Evolutionary conservation across 2,797 vertebrate genomes (phyloP), one percentile per base, ranked within the genome.

Genomic region (Bradypus variegatus): DNA sequence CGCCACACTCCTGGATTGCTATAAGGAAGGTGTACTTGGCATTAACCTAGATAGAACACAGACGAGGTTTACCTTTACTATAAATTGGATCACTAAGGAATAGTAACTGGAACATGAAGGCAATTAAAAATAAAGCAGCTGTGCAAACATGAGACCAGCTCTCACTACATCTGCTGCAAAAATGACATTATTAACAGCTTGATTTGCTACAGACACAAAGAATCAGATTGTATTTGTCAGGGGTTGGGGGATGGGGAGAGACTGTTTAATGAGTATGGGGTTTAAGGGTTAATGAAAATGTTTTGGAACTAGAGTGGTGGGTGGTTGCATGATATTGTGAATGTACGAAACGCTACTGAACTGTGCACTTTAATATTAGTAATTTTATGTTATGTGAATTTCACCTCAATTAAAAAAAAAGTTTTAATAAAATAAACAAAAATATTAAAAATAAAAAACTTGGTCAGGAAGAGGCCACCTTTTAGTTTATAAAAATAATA

Each of bases 81-180:
- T 60, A 16, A 86, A 36, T 27, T 86, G 27, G 3, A 41, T 93
- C 65, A 91, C 53, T 88, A 93, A 93, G 45, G n/a, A 90, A 88
- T 11, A n/a, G 5, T 65, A 64, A 67, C 64, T 81, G n/a, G 55
- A 67, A 8, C 31, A 73, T n/a, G 50, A 67, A 36, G 6, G 11
- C 75, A 92, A 94, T 48, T 81, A 94, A 92, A 90, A 75, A 36
- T 21, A 62, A 90, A 60, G 19, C 64, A 73, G 13, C 53, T 78
- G 12, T 90, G 41, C 50, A 91, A 75, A 64, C 14, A 6, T n/a
- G 75, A 76, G 38, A 16, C 21, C 48, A 23, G 21, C 15, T 86
- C 50, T 85, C 48, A 10, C 15, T 86, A 18, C 4, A 16, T 58
- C 21, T 91, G 21, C 14, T 87, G 21, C 7, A 41, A 45, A 45